Conservation (phyloP, 2,797 vertebrate species). For the Galagoides demidoff region DNA sequence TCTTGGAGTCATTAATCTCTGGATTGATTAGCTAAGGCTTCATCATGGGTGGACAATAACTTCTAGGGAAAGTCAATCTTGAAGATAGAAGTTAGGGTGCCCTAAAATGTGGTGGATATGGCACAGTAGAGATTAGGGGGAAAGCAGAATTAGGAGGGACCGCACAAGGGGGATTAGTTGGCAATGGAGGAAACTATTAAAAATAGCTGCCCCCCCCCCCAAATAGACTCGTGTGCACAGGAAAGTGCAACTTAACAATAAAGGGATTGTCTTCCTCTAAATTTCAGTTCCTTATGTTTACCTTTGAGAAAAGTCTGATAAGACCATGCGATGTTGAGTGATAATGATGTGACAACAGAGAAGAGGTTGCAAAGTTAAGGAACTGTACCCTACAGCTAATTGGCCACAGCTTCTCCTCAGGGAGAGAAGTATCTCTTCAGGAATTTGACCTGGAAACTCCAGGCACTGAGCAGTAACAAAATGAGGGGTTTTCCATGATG, state of each 20-base stretch:
- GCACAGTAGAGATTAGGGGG: neutral
- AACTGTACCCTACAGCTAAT: neutral
- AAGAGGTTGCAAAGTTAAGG: neutral
- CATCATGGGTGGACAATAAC: neutral
- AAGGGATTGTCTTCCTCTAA: neutral
- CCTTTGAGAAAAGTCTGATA: neutral
- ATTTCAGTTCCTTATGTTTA: neutral
- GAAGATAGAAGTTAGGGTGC: neutral
- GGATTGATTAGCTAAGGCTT: neutral
- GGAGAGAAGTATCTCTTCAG: neutral
- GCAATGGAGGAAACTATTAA: neutral
- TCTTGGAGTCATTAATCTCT: neutral
- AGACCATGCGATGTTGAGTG: neutral
- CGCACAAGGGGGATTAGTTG: neutral
- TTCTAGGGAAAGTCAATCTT: neutral
- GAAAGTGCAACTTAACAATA: neutral
- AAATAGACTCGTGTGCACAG: neutral
- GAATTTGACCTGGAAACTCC: neutral
- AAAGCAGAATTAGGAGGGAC: neutral
- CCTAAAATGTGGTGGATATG: neutral
- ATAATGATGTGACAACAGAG: neutral
- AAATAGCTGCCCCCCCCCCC: neutral
- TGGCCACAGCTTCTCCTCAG: neutral
- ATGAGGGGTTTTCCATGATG: neutral
- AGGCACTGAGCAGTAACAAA: neutral